Evolutionary conservation across 2,888 invertebrate genomes (phyloP), one percentile per base, ranked within the genome.

Genomic region (Atrina japonica): DNA sequence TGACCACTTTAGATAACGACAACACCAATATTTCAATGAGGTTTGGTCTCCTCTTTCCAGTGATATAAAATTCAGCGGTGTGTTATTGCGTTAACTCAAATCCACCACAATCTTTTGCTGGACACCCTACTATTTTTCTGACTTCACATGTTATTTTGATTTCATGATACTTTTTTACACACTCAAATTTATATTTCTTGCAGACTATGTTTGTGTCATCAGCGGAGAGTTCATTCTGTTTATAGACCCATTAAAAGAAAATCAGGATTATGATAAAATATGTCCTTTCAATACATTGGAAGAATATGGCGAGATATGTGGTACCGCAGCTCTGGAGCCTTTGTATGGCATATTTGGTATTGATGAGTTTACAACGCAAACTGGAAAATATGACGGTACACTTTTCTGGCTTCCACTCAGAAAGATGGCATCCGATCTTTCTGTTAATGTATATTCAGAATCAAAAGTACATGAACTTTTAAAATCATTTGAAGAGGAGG

Each of bases 331-430:
- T 25, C 45, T 73, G 30, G 67, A 69, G 27, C n/a, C 63, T 49
- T 35, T 65, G 5, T 65, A 55, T 35, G 25, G 55, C 2, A 16
- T 55, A 16, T 65, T 55, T 35, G 65, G 41, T 29, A 55, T 65
- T 45, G 47, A 27, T 45, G 18, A 65, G 21, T 5, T 29, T 14
- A 55, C 45, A 21, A 21, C 50, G 23, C 5, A 16, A 18, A 23
- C 29, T 6, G 30, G 21, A 29, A 86, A 75, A 63, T 30, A 71
- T 59, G 43, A 21, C 5, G 88, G 88, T 21, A 87, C 87, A 2
- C 25, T 89, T 40, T 88, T 89, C 65, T 78, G 88, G 76, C 88
- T 89, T 70, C 87, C 88, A 2, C 73, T 89, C 21, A 74, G 88
- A 5, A 66, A 73, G 18, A 53, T 29, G n/a, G 35, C 66, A 16